Conservation (phyloP, 2,113 vertebrate genomes). For the Phalacrocorax carbo region DNA sequence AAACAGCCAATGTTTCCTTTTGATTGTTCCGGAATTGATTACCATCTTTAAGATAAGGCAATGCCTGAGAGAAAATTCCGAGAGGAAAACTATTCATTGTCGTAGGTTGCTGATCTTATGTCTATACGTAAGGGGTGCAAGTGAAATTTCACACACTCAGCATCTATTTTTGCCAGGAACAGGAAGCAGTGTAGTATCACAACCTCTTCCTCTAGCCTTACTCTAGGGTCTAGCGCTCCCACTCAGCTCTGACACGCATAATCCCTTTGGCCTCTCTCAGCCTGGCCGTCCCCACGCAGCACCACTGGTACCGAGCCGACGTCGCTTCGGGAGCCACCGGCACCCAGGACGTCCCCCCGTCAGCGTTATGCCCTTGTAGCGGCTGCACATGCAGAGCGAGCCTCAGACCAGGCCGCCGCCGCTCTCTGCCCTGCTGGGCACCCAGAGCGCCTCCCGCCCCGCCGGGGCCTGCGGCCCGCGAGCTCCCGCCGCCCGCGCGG, state of each 20-base stretch:
- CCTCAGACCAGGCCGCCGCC: background rate
- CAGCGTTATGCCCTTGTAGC: fast-evolving
- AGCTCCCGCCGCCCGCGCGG: no score
- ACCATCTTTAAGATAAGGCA: background rate
- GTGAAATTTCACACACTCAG: background rate
- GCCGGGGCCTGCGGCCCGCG: no score
- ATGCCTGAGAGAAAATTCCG: background rate
- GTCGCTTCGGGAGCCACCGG: fast-evolving
- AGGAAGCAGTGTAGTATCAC: background rate
- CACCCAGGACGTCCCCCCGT: fast-evolving
- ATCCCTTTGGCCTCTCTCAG: background rate
- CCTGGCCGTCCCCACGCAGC: background rate
- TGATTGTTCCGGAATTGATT: background rate
- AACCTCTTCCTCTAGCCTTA: background rate
- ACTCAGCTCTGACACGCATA: background rate
- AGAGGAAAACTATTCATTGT: background rate
- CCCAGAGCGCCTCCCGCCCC: no score
- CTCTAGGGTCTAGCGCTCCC: background rate
- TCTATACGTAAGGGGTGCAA: background rate
- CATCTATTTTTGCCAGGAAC: background rate
- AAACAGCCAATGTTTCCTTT: background rate
- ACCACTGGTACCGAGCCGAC: fast-evolving
- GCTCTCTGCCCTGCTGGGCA: no score
- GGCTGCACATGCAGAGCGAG: fast-evolving
- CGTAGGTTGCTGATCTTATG: background rate